phyloP scores from a whole-genome alignment of 2,888 invertebrate species.

The Harpagoxenus sublaevis region DNA sequence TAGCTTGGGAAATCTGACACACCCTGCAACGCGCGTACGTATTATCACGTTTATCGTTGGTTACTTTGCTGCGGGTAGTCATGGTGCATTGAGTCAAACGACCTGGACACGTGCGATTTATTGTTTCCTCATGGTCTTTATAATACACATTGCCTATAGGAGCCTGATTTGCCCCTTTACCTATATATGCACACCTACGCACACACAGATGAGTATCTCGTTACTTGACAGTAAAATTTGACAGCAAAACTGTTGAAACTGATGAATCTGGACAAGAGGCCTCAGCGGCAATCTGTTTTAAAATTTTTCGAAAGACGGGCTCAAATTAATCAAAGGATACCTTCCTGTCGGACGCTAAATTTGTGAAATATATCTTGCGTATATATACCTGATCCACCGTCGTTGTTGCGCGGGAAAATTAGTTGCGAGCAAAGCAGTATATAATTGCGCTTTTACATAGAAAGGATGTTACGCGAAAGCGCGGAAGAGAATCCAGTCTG shows the following conservation, averaged over 20 bases:
- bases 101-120: conserved; percentile 67
- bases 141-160: conserved; percentile 52
- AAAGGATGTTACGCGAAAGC: conserved; percentile 32
- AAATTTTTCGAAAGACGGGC: background rate
- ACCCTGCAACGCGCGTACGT: conserved; percentile 27
- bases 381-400: background rate
- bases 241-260: conserved; percentile 18
- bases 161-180: conserved; percentile 52
- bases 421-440: conserved; percentile 32
- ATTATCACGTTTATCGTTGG: conserved; percentile 67
- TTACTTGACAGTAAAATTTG: background rate
- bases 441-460: conserved; percentile 33
- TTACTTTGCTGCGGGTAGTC: conserved; percentile 63
- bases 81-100: conserved; percentile 63
- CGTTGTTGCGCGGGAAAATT: conserved; percentile 15
- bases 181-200: background rate
- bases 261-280: background rate
- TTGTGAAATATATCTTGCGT: conserved; percentile 23
- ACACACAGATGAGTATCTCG: conserved; percentile 7
- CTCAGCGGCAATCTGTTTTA: background rate
- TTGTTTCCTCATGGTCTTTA: conserved; percentile 66
- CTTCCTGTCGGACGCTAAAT: background rate
- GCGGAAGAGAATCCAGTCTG: conserved; percentile 30
- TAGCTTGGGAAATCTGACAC: conserved; percentile 25
- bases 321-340: conserved; percentile 3